Evolutionary conservation across 2,113 vertebrate species (phyloP).

Genomic region (Ardeotis arabs): DNA sequence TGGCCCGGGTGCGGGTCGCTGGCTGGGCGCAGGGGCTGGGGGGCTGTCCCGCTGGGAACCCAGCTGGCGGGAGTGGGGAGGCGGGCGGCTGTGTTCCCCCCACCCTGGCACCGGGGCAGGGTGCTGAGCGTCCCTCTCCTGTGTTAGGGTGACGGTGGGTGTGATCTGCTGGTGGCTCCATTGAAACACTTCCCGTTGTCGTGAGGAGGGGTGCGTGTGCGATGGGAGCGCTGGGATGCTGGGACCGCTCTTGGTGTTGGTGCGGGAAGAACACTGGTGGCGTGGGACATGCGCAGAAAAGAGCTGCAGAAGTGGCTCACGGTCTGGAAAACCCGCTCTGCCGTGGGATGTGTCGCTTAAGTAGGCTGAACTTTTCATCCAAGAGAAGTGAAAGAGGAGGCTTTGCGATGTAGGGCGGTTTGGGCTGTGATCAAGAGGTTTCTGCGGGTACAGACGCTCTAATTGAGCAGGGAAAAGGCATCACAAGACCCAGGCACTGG

Average conservation of each 20-base stretch:
- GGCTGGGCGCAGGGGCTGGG: not conserved
- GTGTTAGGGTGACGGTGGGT: accelerated
- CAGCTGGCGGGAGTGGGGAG: not conserved
- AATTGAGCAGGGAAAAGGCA: slow-evolving; percentile 4
- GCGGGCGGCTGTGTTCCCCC: not conserved
- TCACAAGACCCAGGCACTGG: not conserved
- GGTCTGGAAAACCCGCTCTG: not conserved
- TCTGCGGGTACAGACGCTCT: not conserved
- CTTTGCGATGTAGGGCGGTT: not conserved
- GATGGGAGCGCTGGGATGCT: not conserved
- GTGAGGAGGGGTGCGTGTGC: not conserved
- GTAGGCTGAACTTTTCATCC: slow-evolving; percentile 53
- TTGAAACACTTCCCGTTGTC: accelerated
- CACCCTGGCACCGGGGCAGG: not conserved
- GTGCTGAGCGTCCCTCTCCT: not conserved
- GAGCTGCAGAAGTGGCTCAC: not conserved
- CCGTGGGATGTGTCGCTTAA: not conserved
- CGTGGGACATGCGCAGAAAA: not conserved
- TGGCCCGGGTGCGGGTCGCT: not conserved
- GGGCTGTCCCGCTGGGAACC: accelerated
- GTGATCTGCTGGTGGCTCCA: accelerated
- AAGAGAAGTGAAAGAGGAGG: slow-evolving; percentile 31
- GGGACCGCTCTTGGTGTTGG: accelerated
- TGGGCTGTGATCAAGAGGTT: slow-evolving; percentile 43
- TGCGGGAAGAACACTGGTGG: not conserved